Evolutionary conservation across 2,888 invertebrate genomes (phyloP), one percentile per base, ranked within the genome.

Genomic region (Acleris cristana): DNA sequence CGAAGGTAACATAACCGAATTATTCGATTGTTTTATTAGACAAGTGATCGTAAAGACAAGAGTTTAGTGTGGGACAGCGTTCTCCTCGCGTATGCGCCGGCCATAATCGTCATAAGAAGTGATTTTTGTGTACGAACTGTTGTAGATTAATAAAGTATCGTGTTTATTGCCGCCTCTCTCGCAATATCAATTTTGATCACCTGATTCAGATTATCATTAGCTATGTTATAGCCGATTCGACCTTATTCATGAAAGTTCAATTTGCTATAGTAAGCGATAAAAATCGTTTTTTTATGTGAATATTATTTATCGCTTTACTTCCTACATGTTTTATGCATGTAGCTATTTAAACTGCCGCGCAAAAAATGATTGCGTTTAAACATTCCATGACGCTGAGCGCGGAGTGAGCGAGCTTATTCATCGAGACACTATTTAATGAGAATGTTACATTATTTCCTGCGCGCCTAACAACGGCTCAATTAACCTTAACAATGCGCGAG

Each of bases 11-110:
- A 78, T 76, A 80, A 77, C 73, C 76, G 74, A 85, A 84, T 84
- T 82, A 84, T 82, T 83, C 77, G 81, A 85, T 88, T 85, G 82
- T 89, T 89, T 88, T 89, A 90, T 87, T 88, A 86, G 84, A 83
- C 86, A 87, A 82, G 82, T 69, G 71, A 70, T 79, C 83, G 79
- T 90, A 90, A 90, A 90, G 70, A 79, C 72, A 71, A 77, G 69
- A 74, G 81, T 87, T 88, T 85, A 84, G 75, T 80, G 78, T 79
- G 74, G 73, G 65, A 70, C 73, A 73, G 71, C 72, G 72, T 70
- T 69, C 70, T 70, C 70, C 58, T 73, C 75, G 73, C 74, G 77
- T 77, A 48, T 58, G 26, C 76, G 76, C 75, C 70, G 74, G 68
- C 75, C 71, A 72, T 79, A 75, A 80, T 81, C 76, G 79, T 80